Conservation (phyloP, 2,113 vertebrate species). For the Charadrius vociferus region DNA sequence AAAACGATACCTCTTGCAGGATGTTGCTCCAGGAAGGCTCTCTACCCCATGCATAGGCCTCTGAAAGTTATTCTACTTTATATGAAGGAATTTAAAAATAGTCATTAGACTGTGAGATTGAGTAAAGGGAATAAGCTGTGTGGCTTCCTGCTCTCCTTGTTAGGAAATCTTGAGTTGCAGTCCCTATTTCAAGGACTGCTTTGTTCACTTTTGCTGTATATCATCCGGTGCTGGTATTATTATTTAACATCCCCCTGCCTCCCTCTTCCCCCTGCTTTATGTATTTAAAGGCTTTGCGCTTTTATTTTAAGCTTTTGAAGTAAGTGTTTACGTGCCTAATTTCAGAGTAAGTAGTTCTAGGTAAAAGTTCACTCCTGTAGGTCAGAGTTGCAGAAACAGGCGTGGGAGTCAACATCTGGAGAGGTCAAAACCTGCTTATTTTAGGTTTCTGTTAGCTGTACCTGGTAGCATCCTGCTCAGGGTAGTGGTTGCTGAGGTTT, state of each 20-base stretch:
- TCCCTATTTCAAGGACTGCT: background rate
- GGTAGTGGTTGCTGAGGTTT: background rate
- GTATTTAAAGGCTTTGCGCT: background rate
- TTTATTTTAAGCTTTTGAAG: background rate
- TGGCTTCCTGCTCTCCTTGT: background rate
- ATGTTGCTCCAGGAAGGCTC: background rate
- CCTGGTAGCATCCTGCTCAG: background rate
- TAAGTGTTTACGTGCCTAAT: background rate
- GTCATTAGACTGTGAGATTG: accelerated
- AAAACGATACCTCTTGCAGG: background rate
- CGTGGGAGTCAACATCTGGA: background rate
- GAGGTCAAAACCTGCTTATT: background rate
- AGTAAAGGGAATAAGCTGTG: background rate
- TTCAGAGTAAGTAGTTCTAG: background rate
- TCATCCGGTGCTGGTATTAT: background rate
- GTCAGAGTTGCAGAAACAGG: background rate
- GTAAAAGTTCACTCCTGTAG: background rate
- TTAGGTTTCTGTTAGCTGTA: background rate
- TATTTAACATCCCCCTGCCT: background rate
- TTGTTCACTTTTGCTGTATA: background rate
- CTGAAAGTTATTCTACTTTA: background rate
- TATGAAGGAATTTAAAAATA: background rate
- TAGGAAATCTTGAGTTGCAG: background rate
- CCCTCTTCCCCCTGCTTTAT: background rate
- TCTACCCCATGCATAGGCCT: background rate